Evolutionary conservation across 1,140 invertebrate species (phyloP), one percentile per base, ranked within the genome.

Genomic region (Brachionus paranguensis): DNA sequence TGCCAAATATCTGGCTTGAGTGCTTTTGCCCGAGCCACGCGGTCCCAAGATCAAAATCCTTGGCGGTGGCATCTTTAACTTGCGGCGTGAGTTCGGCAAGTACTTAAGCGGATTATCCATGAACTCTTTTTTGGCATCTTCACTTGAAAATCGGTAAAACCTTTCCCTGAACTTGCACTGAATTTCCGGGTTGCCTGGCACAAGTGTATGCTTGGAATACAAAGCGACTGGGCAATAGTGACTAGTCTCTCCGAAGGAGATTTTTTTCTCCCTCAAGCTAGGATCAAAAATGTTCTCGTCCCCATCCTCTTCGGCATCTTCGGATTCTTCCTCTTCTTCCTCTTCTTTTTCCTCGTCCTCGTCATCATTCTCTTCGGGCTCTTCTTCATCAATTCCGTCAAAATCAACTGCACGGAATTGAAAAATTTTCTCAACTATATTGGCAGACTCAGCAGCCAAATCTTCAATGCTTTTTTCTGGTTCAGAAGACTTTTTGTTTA

Each of bases 211-310:
- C 14, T 87, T 87, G 29, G 89, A 87, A 83, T 88, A 87, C 41
- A 90, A 85, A 33, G 85, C 83, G 3, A 90, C 89, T 17, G 89
- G 89, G 86, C 89, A 89, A 85, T 88, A 90, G 83, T 89, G 86
- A 74, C 87, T 88, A 1, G 86, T 87, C 55, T 90, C 88, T 68
- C 89, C 89, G 1, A 90, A 84, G 5, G 85, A 86, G 84, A 88
- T 89, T 85, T 89, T 89, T 47, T 87, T 87, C 53, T 85, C 27
- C 29, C 87, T 88, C 3, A 87, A 85, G 14, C 24, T 33, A 3
- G 64, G 45, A 83, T 89, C 88, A n/a, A 84, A 83, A 85, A 89
- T 88, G 72, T 89, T 87, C 87, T 89, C 87, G 20, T 87, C 88
- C 8, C 81, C 70, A 79, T 89, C 88, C 84, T 89, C 88, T 50